A percentile compares a stretch with the other conserved stretches of the same genome.
Conservation (phyloP, 2,888 invertebrate genomes). For the Linnaemya vulpina region DNA sequence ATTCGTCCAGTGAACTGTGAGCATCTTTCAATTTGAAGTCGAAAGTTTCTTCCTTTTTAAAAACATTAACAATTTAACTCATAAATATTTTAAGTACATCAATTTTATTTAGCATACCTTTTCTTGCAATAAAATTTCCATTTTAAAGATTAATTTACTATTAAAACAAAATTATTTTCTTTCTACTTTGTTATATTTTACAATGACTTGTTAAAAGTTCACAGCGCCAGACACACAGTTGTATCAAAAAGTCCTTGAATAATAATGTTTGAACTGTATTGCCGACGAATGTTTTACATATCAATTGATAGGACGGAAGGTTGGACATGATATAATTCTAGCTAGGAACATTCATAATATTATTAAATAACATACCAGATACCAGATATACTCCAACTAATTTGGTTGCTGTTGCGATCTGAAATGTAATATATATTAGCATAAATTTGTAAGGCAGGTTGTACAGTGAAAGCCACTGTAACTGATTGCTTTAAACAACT, state of each 20-base stretch:
- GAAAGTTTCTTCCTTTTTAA: slow-evolving; percentile 86
- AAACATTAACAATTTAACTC: background rate
- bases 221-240: slow-evolving; percentile 9
- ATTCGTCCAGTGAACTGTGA: slow-evolving; percentile 88
- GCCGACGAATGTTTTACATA: too few relatives aligned
- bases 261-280: too few relatives aligned
- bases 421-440: too few relatives aligned
- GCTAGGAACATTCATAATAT: too few relatives aligned
- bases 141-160: slow-evolving; percentile 47
- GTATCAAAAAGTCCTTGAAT: slow-evolving; percentile 1
- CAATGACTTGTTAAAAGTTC: slow-evolving; percentile 68
- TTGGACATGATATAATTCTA: too few relatives aligned
- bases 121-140: slow-evolving; percentile 89
- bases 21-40: slow-evolving; percentile 88
- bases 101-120: slow-evolving; percentile 85
- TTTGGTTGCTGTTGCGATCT: too few relatives aligned
- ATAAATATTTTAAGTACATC: background rate
- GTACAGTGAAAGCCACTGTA: too few relatives aligned
- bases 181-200: slow-evolving; percentile 1
- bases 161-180: slow-evolving; percentile 27
- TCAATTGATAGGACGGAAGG: too few relatives aligned
- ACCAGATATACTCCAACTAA: too few relatives aligned
- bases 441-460: too few relatives aligned
- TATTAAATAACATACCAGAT: too few relatives aligned
- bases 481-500: too few relatives aligned